Percentiles rank a stretch among this genome's conserved stretches.
Conservation (phyloP, 2,888 invertebrate species). For the Drosophila planitibia region DNA sequence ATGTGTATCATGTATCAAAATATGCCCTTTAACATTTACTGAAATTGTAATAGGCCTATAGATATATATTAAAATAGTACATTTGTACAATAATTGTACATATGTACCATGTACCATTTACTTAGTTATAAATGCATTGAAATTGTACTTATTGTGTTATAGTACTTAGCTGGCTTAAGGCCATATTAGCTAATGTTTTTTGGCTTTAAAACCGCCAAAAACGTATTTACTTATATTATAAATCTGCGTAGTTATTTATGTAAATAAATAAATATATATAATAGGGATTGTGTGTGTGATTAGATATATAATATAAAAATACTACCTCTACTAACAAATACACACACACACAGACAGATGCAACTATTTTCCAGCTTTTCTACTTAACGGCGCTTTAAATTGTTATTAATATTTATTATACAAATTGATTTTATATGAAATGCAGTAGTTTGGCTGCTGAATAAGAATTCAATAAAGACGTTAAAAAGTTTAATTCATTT, state of each 20-base stretch:
- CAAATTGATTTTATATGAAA: not conserved
- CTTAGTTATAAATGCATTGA: not conserved
- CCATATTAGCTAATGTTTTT: not conserved
- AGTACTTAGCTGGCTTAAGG: not conserved
- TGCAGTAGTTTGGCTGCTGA: not conserved
- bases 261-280: not conserved
- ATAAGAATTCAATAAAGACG: not conserved
- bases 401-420: slow-evolving; percentile 1
- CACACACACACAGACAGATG: slow-evolving; percentile 4
- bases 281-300: not conserved
- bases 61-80: not conserved
- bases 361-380: not conserved
- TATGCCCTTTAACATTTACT: not conserved
- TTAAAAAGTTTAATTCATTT: not conserved
- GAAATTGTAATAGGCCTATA: not conserved
- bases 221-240: not conserved
- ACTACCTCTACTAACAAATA: not conserved
- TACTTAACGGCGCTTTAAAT: not conserved
- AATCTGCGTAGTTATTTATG: not conserved
- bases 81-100: not conserved
- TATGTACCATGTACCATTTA: not conserved
- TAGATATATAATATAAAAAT: not conserved
- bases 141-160: not conserved
- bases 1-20: not conserved
- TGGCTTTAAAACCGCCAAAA: not conserved